phyloP scores from a whole-genome alignment of 1,140 invertebrate species.

The Tyrophagus putrescentiae region DNA sequence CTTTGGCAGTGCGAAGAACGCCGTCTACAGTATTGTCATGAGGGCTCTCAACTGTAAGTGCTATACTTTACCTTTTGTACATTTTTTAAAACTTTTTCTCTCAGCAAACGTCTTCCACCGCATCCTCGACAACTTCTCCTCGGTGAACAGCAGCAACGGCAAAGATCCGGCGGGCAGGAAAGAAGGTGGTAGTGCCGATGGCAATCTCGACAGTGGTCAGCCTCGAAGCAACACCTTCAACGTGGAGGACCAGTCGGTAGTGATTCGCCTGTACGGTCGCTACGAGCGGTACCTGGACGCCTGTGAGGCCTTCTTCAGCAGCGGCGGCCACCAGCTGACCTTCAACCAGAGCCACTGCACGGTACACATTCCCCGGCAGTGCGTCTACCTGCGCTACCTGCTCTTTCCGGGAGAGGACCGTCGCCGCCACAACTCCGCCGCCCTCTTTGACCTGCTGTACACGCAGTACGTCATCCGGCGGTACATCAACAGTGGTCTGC shows the following conservation, averaged over 20 bases:
- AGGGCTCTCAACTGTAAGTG: slow-evolving; percentile 44
- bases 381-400: not conserved
- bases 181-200: too few relatives aligned
- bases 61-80: not conserved
- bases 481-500: not conserved
- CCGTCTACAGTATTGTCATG: slow-evolving; percentile 69
- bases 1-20: slow-evolving; percentile 65
- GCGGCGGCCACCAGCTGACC: not conserved
- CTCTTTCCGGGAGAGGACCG: slow-evolving; percentile 8
- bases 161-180: too few relatives aligned
- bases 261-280: not conserved
- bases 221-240: not conserved
- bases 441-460: not conserved
- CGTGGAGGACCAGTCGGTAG: not conserved
- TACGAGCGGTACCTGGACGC: not conserved
- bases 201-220: too few relatives aligned
- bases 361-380: slow-evolving; percentile 5
- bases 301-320: slow-evolving; percentile 9
- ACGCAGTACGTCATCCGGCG: slow-evolving; percentile 10
- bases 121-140: slow-evolving; percentile 12
- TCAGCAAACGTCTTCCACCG: slow-evolving; percentile 5
- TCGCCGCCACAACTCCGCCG: too few relatives aligned
- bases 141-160: not conserved
- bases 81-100: not conserved
- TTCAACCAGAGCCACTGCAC: not conserved